Base-by-base conservation (phyloP, 35 echinoderm and acorn worm genomes). In the Diadema setosum region DNA sequence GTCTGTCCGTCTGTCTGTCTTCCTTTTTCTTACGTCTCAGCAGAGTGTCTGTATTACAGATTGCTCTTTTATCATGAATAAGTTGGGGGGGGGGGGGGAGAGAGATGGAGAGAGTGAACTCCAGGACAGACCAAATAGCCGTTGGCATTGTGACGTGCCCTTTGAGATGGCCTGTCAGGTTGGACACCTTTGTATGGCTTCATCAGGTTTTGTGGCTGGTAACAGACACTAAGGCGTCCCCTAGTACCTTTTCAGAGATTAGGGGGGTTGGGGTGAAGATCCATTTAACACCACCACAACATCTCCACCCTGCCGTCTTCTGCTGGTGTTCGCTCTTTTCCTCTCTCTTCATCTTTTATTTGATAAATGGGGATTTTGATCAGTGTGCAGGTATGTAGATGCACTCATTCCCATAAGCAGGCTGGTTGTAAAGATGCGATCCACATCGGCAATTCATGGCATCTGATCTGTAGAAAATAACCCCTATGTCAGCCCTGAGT, bases 211-310 rank as follows among this genome's bases (percentile, higher is more conserved):
- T 78, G 73, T 35, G 73, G 73, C 73, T 44, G 34, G 25, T 44
- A 44, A 78, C 73, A 78, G 73, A 78, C 73, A 78, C 73, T 78
- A 44, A 35, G 73, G 73, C 73, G 73, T 78, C 73, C 73, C 35
- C 73, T 36, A 67, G 73, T 25, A 41, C 73, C 73, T 42, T n/a
- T 78, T 78, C 73, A 78, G 24, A 78, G 73, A 78, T 78, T 78
- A 78, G 35, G 25, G 73, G 25, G 40, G 73, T 78, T 78, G 73
- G 73, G 73, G 73, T 41, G 73, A 78, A 78, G 33, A 78, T 78
- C 73, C 73, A 78, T 78, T 78, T 78, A 78, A 44, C 39, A 41
- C 35, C 73, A 78, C 24, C 73, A 78, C 73, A 78, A 78, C 37
- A 78, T 78, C 33, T 78, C n/a, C n/a, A 11, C 48, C 48, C 48